Evolutionary conservation across 2,797 vertebrate genomes (phyloP).

Genomic region (Chrosomus eos): DNA sequence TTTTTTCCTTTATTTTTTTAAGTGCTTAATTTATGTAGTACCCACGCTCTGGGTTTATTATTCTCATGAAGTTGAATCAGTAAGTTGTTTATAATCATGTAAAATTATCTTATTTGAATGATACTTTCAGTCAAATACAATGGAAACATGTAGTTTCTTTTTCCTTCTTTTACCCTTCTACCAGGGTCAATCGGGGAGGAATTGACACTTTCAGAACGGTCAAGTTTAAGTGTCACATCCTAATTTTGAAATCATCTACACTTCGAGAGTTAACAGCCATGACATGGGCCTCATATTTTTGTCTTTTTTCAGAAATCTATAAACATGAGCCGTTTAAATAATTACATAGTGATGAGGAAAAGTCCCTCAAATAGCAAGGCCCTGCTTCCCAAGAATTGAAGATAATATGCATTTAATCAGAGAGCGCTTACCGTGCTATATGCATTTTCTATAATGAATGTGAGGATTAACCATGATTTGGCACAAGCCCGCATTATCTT

Average conservation of each 20-base stretch:
- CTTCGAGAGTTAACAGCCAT: constrained; percentile 34
- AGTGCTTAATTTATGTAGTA: constrained; percentile 48
- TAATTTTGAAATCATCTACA: not conserved
- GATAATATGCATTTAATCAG: constrained; percentile 17
- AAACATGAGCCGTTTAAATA: constrained; percentile 40
- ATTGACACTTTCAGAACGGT: not conserved
- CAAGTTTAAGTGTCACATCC: not conserved
- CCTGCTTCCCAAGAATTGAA: not conserved
- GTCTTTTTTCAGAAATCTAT: constrained; percentile 23
- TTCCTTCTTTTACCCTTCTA: no score
- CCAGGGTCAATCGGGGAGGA: constrained; percentile 11
- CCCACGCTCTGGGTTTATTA: constrained; percentile 44
- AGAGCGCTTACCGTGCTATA: not conserved
- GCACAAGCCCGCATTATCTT: constrained; percentile 32
- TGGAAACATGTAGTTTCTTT: not conserved
- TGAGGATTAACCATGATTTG: constrained; percentile 30
- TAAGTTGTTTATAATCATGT: constrained; percentile 48
- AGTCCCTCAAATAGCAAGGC: constrained; percentile 3
- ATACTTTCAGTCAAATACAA: constrained; percentile 15
- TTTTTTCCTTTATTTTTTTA: constrained; percentile 22
- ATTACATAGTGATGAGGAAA: constrained; percentile 43
- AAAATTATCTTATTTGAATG: constrained; percentile 32
- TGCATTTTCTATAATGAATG: constrained; percentile 8
- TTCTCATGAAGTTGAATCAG: constrained; percentile 37
- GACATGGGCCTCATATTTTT: constrained; percentile 10